phyloP scores from a whole-genome alignment of 2,888 invertebrate species.

The Tiliacea aurago region DNA sequence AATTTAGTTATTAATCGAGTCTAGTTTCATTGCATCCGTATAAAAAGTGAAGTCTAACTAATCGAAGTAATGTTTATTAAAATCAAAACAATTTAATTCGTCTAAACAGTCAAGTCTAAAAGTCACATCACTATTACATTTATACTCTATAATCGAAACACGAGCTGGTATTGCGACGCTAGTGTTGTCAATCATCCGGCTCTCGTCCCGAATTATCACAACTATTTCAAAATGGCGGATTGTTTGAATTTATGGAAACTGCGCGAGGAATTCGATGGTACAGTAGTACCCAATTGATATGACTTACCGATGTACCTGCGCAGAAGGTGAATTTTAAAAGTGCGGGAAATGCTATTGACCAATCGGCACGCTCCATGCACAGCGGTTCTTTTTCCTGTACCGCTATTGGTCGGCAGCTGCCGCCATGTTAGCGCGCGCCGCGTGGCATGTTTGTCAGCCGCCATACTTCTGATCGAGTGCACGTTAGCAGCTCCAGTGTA shows the following conservation, averaged over 20 bases:
- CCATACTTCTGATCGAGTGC: too few species aligned
- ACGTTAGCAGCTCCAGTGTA: too few species aligned
- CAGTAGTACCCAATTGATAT: too few species aligned
- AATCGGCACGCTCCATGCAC: too few species aligned
- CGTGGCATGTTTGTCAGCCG: too few species aligned
- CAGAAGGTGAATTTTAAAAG: too few species aligned
- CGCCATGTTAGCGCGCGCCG: too few species aligned
- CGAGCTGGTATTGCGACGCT: constrained; percentile 45
- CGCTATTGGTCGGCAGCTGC: too few species aligned
- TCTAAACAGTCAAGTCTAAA: neutral
- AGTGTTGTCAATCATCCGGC: constrained; percentile 59
- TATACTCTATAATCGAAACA: constrained; percentile 47
- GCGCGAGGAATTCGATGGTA: neutral
- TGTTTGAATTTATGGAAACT: constrained; percentile 28
- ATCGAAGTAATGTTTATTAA: accelerated
- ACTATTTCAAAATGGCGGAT: constrained; percentile 47
- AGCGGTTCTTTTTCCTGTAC: too few species aligned
- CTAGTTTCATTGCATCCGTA: neutral
- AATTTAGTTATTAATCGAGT: neutral
- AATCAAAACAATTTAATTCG: neutral
- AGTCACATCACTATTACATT: constrained; percentile 46
- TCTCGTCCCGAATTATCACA: constrained; percentile 35
- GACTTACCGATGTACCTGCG: too few species aligned
- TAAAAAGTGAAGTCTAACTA: neutral
- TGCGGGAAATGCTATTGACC: too few species aligned